A percentile compares a stretch with the other conserved stretches of the same genome.
Conservation (phyloP, 53 echinoderm and acorn worm genomes). For the Antedon mediterranea region DNA sequence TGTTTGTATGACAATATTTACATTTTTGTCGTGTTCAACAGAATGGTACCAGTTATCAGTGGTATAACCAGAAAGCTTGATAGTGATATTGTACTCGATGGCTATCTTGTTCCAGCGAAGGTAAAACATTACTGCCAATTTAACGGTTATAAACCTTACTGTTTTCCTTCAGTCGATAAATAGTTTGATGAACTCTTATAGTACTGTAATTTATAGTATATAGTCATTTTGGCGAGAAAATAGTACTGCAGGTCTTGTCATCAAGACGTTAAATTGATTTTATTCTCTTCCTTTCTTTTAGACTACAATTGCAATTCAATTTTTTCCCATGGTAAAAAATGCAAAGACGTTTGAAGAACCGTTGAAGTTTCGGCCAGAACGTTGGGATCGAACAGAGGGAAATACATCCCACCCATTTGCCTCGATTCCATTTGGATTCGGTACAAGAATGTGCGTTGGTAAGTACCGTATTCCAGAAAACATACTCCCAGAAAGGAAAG, state of each 20-base stretch:
- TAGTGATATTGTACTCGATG: conserved; percentile 21
- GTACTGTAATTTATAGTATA: too few relatives aligned
- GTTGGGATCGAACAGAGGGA: not conserved
- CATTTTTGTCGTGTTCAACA: not conserved
- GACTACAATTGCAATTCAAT: not conserved
- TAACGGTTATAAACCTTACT: too few relatives aligned
- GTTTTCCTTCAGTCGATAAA: too few relatives aligned
- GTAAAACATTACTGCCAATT: too few relatives aligned
- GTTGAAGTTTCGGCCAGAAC: not conserved
- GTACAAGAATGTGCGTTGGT: not conserved
- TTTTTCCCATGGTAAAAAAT: not conserved
- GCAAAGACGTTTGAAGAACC: not conserved
- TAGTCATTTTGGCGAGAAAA: too few relatives aligned
- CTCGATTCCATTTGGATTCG: not conserved
- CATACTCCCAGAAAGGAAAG: too few relatives aligned
- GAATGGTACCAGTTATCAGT: not conserved
- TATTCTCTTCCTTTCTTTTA: too few relatives aligned
- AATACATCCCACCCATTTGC: not conserved
- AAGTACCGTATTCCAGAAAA: not conserved
- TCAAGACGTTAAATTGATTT: too few relatives aligned
- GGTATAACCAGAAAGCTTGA: conserved; percentile 17
- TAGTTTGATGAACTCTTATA: too few relatives aligned
- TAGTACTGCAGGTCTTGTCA: too few relatives aligned
- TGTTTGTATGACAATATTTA: not conserved
- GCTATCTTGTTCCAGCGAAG: conserved; percentile 23